Base-by-base conservation (phyloP, 2,113 vertebrate species). In the Tympanuchus pallidicinctus region DNA sequence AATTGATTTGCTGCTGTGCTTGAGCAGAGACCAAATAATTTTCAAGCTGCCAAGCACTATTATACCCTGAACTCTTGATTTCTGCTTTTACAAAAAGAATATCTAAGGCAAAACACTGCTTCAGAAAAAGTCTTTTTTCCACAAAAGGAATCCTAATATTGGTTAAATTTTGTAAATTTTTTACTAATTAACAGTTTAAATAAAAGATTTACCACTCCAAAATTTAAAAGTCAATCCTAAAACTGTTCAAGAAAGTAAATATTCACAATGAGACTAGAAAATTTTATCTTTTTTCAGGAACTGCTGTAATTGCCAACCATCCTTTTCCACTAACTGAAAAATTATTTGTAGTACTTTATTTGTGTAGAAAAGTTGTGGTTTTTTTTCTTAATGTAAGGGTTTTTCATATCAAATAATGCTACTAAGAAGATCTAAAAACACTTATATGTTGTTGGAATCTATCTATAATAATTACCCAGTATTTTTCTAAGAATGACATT, bases 1-100 rank as follows among this genome's bases (percentile, higher is more conserved):
- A 92, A 70, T 17, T 81, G n/a, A 84, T 84, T 92, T 89, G 30
- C 43, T 81, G 12, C 27, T 86, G 10, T 70, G 40, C 5, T 86
- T 0, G 0, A 17, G 40, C 17, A 63, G n/a, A 54, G 38, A 59
- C 19, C 3, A 73, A 81, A 77, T 56, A 0, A 72, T 90, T 90
- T 93, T 32, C 82, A 81, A 83, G 28, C 25, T 36, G 34, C 4
- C 8, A 60, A 84, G 70, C 2, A 32, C 2, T 45, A 11, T 54
- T 52, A 22, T 27, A 30, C 17, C 40, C 64, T 52, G 28, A 16
- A 94, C 48, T 72, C 12, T 27, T 72, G 43, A 86, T 56, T 78
- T 83, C 22, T 89, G 13, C 11, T 54, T 86, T 65, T 42, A 57
- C 28, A 91, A 73, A 12, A 73, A 24, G 5, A 34, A 5, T 0